Conservation (phyloP, 2,888 invertebrate genomes). For the Deilephila elpenor region DNA sequence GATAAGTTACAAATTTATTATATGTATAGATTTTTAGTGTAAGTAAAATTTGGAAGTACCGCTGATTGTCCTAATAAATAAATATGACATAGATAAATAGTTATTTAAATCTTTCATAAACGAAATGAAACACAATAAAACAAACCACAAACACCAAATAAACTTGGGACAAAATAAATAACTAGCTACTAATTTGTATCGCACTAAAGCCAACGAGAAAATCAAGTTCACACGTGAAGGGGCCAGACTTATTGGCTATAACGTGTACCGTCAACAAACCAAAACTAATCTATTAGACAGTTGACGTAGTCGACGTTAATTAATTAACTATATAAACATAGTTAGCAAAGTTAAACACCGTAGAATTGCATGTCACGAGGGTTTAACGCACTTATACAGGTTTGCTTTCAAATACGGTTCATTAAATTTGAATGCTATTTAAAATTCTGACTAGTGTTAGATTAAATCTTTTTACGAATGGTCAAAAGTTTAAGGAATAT, state of each 20-base stretch:
- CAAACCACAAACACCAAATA: too few species aligned
- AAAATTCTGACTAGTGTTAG: not conserved
- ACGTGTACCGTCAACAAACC: conserved; percentile 19
- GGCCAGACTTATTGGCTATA: not conserved
- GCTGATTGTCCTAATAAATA: too few species aligned
- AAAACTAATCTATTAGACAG: conserved; percentile 18
- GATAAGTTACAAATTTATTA: too few species aligned
- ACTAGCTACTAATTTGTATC: too few species aligned
- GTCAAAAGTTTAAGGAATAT: too few species aligned
- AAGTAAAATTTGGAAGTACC: too few species aligned
- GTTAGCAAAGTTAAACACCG: conserved; percentile 38
- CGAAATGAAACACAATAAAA: too few species aligned
- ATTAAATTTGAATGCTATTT: not conserved
- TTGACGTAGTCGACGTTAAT: conserved; percentile 38
- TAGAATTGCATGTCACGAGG: conserved; percentile 41
- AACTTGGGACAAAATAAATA: too few species aligned
- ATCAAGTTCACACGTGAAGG: not conserved
- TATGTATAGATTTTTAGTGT: too few species aligned
- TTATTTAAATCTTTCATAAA: too few species aligned
- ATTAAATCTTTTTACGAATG: too few species aligned
- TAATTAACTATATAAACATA: conserved; percentile 43
- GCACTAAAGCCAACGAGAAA: not conserved
- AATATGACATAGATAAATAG: too few species aligned
- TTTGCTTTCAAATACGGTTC: not conserved
- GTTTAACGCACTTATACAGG: not conserved